These are phyloP conservation scores for Aspidoscelis tigris DNA, from an alignment of 2,113 vertebrate genomes.

Conservation along the genomic window DNA sequence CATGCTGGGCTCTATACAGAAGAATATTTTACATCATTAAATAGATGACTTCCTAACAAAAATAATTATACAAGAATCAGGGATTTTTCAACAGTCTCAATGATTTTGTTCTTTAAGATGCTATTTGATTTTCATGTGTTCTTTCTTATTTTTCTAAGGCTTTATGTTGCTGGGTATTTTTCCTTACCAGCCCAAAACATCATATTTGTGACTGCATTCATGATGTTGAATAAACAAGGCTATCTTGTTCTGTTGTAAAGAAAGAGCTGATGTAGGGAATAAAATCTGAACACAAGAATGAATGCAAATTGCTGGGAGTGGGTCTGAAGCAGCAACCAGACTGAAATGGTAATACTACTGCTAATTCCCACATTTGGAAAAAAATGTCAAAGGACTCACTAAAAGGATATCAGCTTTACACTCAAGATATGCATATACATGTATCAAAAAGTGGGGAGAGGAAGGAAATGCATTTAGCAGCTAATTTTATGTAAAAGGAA, in stretches of 20 bases:
- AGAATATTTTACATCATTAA: slow-evolving; percentile 64
- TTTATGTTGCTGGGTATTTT: slow-evolving; percentile 41
- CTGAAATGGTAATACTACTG: slow-evolving; percentile 44
- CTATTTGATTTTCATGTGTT: slow-evolving; percentile 19
- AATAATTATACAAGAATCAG: slow-evolving; percentile 65
- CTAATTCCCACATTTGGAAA: slow-evolving; percentile 53
- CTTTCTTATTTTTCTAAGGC: slow-evolving; percentile 45
- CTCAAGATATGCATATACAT: slow-evolving; percentile 65
- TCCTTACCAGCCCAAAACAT: slow-evolving; percentile 66
- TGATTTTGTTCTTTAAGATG: slow-evolving; percentile 46
- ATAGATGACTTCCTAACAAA: slow-evolving; percentile 62
- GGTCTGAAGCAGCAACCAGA: slow-evolving; percentile 55
- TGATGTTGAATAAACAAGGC: slow-evolving; percentile 63
- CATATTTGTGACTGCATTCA: slow-evolving; percentile 63
- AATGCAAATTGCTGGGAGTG: slow-evolving; percentile 66
- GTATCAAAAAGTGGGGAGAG: slow-evolving; percentile 60
- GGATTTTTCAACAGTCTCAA: slow-evolving; percentile 73
- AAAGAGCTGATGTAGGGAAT: slow-evolving; percentile 58
- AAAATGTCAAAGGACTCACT: slow-evolving; percentile 65
- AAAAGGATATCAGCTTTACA: slow-evolving; percentile 58
- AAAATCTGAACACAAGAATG: slow-evolving; percentile 56
- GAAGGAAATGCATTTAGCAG: slow-evolving; percentile 57
- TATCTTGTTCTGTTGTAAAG: slow-evolving; percentile 51
- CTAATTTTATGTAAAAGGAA: slow-evolving; percentile 63
- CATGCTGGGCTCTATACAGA: slow-evolving; percentile 77